Percentiles rank a stretch among this genome's conserved stretches.
These are phyloP conservation scores for Thymelicus sylvestris DNA, from an alignment of 2,888 invertebrate species.

Conservation along the genomic window DNA sequence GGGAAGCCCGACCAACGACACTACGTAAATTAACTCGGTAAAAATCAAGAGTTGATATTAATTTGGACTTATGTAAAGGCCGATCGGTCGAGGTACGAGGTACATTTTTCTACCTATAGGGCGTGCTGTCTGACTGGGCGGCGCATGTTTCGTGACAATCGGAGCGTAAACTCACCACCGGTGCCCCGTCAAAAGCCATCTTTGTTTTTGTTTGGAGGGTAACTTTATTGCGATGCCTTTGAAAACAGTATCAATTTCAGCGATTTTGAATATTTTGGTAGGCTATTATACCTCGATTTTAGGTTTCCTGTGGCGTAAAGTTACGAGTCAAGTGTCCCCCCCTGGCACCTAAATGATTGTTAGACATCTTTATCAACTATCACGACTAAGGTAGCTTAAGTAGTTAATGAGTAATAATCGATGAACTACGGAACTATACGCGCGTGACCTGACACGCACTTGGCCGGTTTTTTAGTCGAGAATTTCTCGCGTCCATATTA, in stretches of 20 bases:
- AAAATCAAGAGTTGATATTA: constrained; percentile 48
- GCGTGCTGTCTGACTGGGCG: constrained; percentile 74
- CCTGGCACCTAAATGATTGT: too few relatives aligned
- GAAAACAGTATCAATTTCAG: constrained; percentile 32
- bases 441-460: too few relatives aligned
- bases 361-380: too few relatives aligned
- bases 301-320: constrained; percentile 6
- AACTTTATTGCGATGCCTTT: constrained; percentile 47
- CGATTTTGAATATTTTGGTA: constrained; percentile 18
- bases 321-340: background rate
- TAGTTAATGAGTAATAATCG: too few relatives aligned
- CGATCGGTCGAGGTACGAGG: constrained; percentile 62
- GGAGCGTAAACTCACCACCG: constrained; percentile 70
- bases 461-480: background rate
- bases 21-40: constrained; percentile 41
- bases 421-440: too few relatives aligned
- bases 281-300: constrained; percentile 12
- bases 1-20: constrained; percentile 63
- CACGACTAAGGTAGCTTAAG: too few relatives aligned
- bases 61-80: constrained; percentile 60
- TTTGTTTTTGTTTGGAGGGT: constrained; percentile 66
- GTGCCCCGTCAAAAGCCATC: constrained; percentile 60
- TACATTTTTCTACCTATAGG: constrained; percentile 58
- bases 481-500: background rate
- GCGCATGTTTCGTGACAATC: constrained; percentile 69